A percentile compares a stretch with the other conserved stretches of the same genome.
phyloP scores from a whole-genome alignment of 2,113 vertebrate species.

The Alectura lathami region DNA sequence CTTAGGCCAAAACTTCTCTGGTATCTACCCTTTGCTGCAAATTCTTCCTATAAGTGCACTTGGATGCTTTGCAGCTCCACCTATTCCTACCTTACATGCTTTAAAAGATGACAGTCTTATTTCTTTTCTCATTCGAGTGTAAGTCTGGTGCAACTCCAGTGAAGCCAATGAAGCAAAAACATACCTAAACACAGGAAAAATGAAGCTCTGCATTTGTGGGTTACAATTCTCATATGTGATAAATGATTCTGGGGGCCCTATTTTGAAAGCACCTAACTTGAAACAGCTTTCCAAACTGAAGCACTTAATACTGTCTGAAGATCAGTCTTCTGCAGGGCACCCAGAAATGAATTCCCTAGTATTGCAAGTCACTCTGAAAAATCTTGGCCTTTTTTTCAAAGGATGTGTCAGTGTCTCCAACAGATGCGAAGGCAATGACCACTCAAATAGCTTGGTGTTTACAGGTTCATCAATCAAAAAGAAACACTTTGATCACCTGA shows the following conservation, averaged over 20 bases:
- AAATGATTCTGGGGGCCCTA: constrained; percentile 28
- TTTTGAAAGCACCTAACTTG: constrained; percentile 30
- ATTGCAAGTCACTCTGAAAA: constrained; percentile 36
- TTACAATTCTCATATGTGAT: neutral
- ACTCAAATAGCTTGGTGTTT: constrained; percentile 68
- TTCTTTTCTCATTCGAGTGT: neutral
- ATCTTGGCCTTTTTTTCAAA: constrained; percentile 63
- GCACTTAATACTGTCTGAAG: constrained; percentile 2
- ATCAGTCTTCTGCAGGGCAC: constrained; percentile 23
- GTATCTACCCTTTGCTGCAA: neutral
- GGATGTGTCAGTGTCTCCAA: constrained; percentile 36
- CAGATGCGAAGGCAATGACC: constrained; percentile 57
- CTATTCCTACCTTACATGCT: neutral
- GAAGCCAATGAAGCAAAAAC: neutral
- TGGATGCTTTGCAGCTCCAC: neutral
- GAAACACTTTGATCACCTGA: constrained; percentile 72
- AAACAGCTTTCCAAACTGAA: constrained; percentile 39
- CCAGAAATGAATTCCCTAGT: neutral
- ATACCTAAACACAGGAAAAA: neutral
- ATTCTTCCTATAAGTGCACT: neutral
- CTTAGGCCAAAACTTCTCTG: neutral
- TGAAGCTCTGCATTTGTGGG: neutral
- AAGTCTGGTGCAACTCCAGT: neutral
- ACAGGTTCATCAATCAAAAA: constrained; percentile 78
- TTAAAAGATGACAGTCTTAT: neutral